Base-by-base conservation (phyloP, 1,140 invertebrate species). In the Bombus haemorrhoidalis region DNA sequence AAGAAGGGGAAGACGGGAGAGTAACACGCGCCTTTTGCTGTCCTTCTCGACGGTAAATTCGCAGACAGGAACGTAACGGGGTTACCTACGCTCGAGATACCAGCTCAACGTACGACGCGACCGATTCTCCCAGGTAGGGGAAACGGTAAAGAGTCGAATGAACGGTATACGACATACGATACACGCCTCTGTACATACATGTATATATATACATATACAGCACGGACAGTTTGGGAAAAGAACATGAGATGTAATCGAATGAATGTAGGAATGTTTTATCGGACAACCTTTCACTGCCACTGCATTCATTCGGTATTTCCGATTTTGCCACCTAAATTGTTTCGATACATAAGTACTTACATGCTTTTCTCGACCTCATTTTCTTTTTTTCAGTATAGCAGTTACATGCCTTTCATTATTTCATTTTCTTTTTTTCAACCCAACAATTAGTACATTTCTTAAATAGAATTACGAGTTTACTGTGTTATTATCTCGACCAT, bases 11-110 rank as follows among this genome's bases (percentile, higher is more conserved):
- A 28, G 22, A 12, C n/a, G 37, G n/a, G 59, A 68, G 64, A 81
- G 59, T 78, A 81, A 69, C 18, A 57, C 32, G 39, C 41, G 59
- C 47, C 66, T 59, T n/a, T 15, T 88, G 64, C 75, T 74, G n/a
- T 41, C 83, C 81, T 87, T 89, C 86, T 84, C 73, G 15, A 47
- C 64, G 13, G 43, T 43, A 39, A 53, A 79, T 89, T 81, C 59
- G 62, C 76, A 62, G 81, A 86, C 73, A 75, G 68, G 22, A 34
- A 82, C 53, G 83, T 89, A 89, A 89, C 88, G 88, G 87, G 78
- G 71, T 59, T 69, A 71, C 71, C 37, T 41, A 64, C 41, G 62
- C 41, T 64, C 37, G 28, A 43, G 71, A 75, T 43, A 68, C 71
- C 53, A 39, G 59, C 66, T 41, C 62, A n/a, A 18, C 64, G n/a